A percentile compares a stretch with the other conserved stretches of the same genome.
Evolutionary conservation across 2,797 vertebrate genomes (phyloP).

Genomic region (Hipposideros larvatus): DNA sequence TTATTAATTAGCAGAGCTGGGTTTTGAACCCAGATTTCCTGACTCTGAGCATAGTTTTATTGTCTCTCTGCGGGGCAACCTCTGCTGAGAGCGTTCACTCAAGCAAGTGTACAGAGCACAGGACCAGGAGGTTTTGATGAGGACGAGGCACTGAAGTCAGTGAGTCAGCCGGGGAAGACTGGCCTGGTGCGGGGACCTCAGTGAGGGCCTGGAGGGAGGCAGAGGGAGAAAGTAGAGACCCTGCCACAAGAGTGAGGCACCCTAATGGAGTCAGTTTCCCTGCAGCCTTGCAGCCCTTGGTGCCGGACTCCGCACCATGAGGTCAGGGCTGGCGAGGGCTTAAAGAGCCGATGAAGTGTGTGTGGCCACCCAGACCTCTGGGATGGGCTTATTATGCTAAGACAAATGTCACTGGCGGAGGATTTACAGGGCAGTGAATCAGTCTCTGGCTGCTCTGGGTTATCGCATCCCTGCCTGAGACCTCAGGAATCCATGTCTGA

Average conservation of each 20-base stretch:
- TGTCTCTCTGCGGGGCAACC: not conserved
- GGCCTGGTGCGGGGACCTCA: not conserved
- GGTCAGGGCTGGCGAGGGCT: not conserved
- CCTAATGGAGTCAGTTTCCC: not conserved
- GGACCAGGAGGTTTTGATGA: not conserved
- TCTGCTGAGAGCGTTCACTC: not conserved
- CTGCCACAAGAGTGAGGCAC: not conserved
- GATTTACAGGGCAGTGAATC: constrained; percentile 78
- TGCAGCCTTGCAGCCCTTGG: not conserved
- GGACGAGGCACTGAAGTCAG: not conserved
- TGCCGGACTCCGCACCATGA: not conserved
- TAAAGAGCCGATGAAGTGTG: not conserved
- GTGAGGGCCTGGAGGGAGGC: not conserved
- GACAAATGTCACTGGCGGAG: constrained; percentile 58
- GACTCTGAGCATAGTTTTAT: not conserved
- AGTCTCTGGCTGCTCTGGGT: constrained; percentile 73
- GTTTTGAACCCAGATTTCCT: not conserved
- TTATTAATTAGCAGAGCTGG: not conserved
- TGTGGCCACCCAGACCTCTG: not conserved
- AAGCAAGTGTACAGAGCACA: not conserved
- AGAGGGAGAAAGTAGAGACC: not conserved
- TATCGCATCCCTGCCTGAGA: constrained; percentile 63
- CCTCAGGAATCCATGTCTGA: not conserved
- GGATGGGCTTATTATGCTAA: constrained; percentile 58
- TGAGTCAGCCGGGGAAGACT: not conserved